phyloP scores from a whole-genome alignment of 53 echinoderm and acorn worm genomes.

The Temnopleurus reevesii region DNA sequence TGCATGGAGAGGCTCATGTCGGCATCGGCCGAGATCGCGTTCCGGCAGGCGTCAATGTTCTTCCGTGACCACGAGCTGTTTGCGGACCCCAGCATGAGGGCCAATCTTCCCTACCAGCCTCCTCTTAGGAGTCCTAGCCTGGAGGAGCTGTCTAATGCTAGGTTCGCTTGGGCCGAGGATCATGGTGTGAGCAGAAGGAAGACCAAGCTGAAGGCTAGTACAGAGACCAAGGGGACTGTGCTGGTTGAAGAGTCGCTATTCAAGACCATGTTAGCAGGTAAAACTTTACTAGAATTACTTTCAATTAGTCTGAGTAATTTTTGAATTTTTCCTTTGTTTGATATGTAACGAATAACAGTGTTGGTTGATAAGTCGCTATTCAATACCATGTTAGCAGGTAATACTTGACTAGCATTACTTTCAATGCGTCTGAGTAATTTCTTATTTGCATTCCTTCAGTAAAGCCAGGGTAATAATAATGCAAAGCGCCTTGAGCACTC shows the following conservation, averaged over 20 bases:
- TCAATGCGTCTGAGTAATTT: neutral
- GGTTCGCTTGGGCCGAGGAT: conserved; percentile 91
- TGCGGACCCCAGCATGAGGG: conserved; percentile 91
- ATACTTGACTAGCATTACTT: too few species aligned
- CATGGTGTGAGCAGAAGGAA: conserved; percentile 42
- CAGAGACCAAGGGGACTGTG: conserved; percentile 65
- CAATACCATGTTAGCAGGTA: conserved; percentile 92
- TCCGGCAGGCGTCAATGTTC: conserved; percentile 91
- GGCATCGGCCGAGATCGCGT: conserved; percentile 90
- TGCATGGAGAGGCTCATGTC: conserved; percentile 80
- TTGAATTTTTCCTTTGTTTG: neutral
- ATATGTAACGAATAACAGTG: too few species aligned
- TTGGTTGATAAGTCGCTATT: conserved; percentile 93
- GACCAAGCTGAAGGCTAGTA: conserved; percentile 52
- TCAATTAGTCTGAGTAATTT: neutral
- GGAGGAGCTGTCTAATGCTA: conserved; percentile 88
- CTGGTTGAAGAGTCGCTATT: conserved; percentile 94
- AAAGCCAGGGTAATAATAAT: too few species aligned
- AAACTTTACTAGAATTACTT: too few species aligned
- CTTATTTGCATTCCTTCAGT: too few species aligned
- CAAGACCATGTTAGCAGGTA: conserved; percentile 92
- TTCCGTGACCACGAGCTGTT: conserved; percentile 93
- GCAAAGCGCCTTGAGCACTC: too few species aligned
- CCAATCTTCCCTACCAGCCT: conserved; percentile 83
- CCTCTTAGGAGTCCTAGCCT: conserved; percentile 88